Evolutionary conservation across 1,140 invertebrate genomes (phyloP).

Genomic region (Leptoteleia sp.): DNA sequence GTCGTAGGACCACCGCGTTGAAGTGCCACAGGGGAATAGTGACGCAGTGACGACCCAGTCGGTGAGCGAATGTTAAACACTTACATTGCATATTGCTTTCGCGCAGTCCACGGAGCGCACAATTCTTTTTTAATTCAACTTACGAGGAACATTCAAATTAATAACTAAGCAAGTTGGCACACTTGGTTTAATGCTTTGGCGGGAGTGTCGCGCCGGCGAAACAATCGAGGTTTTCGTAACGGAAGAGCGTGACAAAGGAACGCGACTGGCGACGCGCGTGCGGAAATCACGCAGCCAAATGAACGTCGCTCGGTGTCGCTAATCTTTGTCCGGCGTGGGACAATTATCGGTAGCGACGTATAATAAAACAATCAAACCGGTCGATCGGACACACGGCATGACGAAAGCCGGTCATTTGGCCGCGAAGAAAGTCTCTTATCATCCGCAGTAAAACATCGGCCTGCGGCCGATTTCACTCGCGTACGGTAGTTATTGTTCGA

Average conservation of each 20-base stretch:
- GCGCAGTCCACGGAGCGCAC: no score
- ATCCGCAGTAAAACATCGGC: conserved; percentile 29
- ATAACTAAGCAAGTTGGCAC: no score
- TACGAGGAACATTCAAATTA: no score
- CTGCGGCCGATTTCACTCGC: conserved; percentile 37
- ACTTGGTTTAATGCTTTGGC: no score
- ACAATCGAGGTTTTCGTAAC: conserved; percentile 6
- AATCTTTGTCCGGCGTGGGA: conserved; percentile 3
- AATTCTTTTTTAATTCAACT: no score
- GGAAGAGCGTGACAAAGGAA: conserved; percentile 30
- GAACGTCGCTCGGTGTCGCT: conserved; percentile 13
- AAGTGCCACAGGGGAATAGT: no score
- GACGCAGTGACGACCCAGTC: no score
- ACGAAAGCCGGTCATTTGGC: conserved; percentile 32
- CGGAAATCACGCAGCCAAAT: conserved; percentile 17
- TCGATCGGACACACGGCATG: conserved; percentile 24
- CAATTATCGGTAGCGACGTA: conserved; percentile 23
- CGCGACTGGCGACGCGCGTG: not conserved
- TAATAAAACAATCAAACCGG: conserved; percentile 41
- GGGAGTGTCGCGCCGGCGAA: no score
- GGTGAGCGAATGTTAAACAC: no score
- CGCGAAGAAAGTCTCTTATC: conserved; percentile 57
- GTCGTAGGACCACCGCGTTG: no score
- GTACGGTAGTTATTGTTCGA: conserved; percentile 39
- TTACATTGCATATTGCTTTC: no score